These are phyloP conservation scores for Artemia franciscana DNA, from an alignment of 1,140 invertebrate genomes.

Conservation along the genomic window DNA sequence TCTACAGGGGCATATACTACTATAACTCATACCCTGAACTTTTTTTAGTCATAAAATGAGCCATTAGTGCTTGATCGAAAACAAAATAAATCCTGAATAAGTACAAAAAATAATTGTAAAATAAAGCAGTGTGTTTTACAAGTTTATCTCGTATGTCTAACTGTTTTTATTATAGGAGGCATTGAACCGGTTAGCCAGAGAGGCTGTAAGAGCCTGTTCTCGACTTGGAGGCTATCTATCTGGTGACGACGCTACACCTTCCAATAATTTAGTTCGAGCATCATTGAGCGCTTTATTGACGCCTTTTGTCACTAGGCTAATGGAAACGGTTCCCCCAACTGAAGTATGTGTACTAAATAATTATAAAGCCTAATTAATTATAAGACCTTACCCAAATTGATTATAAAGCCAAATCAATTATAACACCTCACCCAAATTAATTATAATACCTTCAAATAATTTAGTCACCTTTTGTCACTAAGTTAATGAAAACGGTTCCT, in stretches of 20 bases:
- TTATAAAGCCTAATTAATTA: constrained; percentile 9
- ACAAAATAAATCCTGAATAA: too few relatives aligned
- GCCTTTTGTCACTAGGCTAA: constrained; percentile 56
- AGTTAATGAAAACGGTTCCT: constrained; percentile 40
- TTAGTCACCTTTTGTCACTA: constrained; percentile 58
- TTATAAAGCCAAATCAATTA: constrained; percentile 7
- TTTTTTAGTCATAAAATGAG: too few relatives aligned
- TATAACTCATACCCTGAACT: too few relatives aligned
- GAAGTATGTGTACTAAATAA: constrained; percentile 29
- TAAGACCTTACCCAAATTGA: not conserved
- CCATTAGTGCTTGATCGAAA: too few relatives aligned
- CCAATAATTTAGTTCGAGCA: constrained; percentile 36
- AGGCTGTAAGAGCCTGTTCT: constrained; percentile 56
- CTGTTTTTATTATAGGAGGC: constrained; percentile 40
- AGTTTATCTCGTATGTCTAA: too few relatives aligned
- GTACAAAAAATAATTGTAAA: too few relatives aligned
- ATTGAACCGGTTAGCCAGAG: constrained; percentile 71
- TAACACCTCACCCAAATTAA: too few relatives aligned
- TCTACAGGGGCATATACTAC: too few relatives aligned
- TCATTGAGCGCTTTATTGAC: constrained; percentile 61
- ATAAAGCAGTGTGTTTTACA: too few relatives aligned
- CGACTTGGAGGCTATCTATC: constrained; percentile 47
- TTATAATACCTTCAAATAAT: too few relatives aligned
- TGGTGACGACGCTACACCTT: constrained; percentile 34
- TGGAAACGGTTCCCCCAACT: constrained; percentile 40